Evolutionary conservation across 2,113 vertebrate genomes (phyloP).

Genomic region (Fulica atra): DNA sequence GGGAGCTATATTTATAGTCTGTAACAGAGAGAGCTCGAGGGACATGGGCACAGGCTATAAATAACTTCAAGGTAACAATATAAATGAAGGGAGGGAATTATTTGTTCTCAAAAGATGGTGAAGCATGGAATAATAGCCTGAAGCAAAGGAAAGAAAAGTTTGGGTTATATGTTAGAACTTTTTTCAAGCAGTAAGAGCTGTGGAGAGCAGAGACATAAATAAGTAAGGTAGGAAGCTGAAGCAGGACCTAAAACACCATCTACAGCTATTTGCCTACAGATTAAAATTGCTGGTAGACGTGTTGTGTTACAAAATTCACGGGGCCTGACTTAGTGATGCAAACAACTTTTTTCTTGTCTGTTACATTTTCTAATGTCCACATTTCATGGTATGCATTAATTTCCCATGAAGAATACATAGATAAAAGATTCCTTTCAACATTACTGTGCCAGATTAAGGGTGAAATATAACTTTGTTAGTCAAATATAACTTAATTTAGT

Average conservation of each 20-base stretch:
- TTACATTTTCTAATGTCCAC: neutral
- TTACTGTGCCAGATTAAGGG: neutral
- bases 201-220: constrained; percentile 15
- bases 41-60: constrained; percentile 61
- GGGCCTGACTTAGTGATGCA: neutral
- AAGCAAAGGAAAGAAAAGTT: constrained; percentile 32
- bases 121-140: constrained; percentile 34
- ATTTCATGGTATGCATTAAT: neutral
- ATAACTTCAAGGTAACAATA: constrained; percentile 70
- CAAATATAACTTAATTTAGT: neutral
- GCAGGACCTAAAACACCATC: neutral
- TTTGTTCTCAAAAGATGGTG: constrained; percentile 57
- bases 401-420: neutral
- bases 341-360: neutral
- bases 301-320: neutral
- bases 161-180: constrained; percentile 20
- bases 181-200: neutral
- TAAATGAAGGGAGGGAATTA: constrained; percentile 72
- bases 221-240: constrained; percentile 1
- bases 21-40: constrained; percentile 33
- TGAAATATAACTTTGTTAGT: neutral
- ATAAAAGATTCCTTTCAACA: neutral
- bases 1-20: constrained; percentile 68
- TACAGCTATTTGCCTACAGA: neutral
- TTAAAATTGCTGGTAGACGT: neutral